Base-by-base conservation (phyloP, 1,140 invertebrate species). In the Drosophila virilis region DNA sequence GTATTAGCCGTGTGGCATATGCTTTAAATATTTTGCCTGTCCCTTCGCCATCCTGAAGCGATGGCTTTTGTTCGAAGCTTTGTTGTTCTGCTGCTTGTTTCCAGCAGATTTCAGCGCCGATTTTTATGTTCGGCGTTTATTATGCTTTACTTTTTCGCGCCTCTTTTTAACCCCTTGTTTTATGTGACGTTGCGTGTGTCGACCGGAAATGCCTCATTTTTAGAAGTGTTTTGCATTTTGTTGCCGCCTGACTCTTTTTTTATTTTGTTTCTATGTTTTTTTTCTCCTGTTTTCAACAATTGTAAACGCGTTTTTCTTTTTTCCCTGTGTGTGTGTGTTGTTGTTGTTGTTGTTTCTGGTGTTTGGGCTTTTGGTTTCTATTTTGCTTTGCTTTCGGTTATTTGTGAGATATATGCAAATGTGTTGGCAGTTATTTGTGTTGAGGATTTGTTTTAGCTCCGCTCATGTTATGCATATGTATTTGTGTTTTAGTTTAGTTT, bases 201-300 rank as follows among this genome's bases (percentile, higher is more conserved):
- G 83, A 79, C 64, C 83, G 83, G 83, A 88, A 88, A 83, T 88
- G 84, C 79, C 83, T 88, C 84, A 88, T 88, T 88, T 88, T 79
- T 74, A 78, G 75, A 88, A 88, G 83, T 88, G 83, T 88, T 88
- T 88, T 88, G 83, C 83, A 88, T 88, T 86, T 88, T 88, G 81
- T 85, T 86, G 79, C 81, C 83, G 57, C 33, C 52, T 45, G 50
- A 62, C 66, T 69, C 35, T 40, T 40, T 40, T 77, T 54, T 43
- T 48, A 17, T 48, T 48, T 55, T 57, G 1, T 54, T 48, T 50
- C 40, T 54, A n/a, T n/a, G 74, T 17, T 81, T 12, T 17, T 15
- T 35, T 50, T 45, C 46, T 60, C 64, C 46, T 80, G 58, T 54
- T 61, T 64, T 51, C 45, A 52, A 64, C 67, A 75, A 74, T 74